Conservation (phyloP, 2,797 vertebrate genomes). For the Scyliorhinus canicula region DNA sequence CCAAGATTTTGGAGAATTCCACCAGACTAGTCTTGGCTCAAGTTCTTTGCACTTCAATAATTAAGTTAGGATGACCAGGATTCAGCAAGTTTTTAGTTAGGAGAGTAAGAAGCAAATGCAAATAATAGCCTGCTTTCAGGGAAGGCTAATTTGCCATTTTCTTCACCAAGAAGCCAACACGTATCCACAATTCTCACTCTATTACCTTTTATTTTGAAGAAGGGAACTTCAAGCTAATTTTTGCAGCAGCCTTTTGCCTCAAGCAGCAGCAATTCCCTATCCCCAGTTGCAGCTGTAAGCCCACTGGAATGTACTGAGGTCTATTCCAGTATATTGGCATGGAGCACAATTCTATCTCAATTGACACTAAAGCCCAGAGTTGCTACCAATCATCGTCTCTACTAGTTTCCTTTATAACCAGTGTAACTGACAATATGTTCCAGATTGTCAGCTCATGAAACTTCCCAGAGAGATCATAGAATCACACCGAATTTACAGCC, state of each 20-base stretch:
- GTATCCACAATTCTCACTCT: not conserved
- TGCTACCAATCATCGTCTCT: not conserved
- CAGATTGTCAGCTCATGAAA: not conserved
- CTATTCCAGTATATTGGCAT: not conserved
- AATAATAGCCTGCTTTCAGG: not conserved
- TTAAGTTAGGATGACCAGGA: not conserved
- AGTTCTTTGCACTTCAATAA: not conserved
- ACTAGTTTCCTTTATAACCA: not conserved
- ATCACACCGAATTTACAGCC: not conserved
- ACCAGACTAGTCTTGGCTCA: not conserved
- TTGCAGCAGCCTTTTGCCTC: not conserved
- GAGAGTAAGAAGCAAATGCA: not conserved
- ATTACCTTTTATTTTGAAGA: not conserved
- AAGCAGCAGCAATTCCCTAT: not conserved
- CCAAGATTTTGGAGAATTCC: not conserved
- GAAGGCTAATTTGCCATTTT: not conserved
- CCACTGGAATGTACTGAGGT: not conserved
- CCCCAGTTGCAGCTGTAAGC: not conserved
- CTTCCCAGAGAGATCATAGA: not conserved
- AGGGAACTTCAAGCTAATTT: not conserved
- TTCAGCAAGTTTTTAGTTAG: not conserved
- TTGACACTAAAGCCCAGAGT: not conserved
- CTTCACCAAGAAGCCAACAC: not conserved
- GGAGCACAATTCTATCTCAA: not conserved
- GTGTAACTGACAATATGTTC: not conserved